Base-by-base conservation (phyloP, 2,888 invertebrate genomes). In the Eucera pruinosa region DNA sequence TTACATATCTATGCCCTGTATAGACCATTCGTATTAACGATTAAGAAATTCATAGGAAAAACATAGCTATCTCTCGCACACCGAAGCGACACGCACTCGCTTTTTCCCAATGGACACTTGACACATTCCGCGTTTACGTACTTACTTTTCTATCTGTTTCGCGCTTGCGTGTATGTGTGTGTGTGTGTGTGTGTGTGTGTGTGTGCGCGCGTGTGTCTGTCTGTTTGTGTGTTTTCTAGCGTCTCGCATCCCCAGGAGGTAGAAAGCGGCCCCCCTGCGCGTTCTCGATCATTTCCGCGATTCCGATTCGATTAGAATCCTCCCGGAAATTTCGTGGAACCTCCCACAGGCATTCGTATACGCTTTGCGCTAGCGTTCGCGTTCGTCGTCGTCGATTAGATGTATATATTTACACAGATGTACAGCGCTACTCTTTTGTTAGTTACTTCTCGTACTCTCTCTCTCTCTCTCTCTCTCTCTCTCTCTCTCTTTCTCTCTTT, bases 1-100 rank as follows among this genome's bases (percentile, higher is more conserved):
- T 92, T 92, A 92, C 83, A 86, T n/a, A n/a, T 62, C 91, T 92
- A 92, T 91, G 92, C 92, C 92, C 91, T 92, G 92, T 92, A 91
- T 92, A 92, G 90, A 91, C 91, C 91, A 90, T 90, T 89, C 82
- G 87, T 89, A 87, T 78, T 87, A 69, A 83, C 86, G 82, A 89
- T 89, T 87, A 87, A 88, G 88, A 89, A 90, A 89, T 89, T 82
- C 81, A 88, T 88, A 86, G 84, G 86, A 88, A 88, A 88, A 82
- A 75, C 80, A 74, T 77, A 83, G 83, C 82, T 66, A 66, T 52
- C 65, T 72, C 9, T 33, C 33, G 33, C 65, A 73, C 58, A 67
- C 64, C 62, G 45, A 62, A 61, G 58, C 70, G 78, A 74, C 80
- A 70, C 79, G 62, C 74, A 27, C 73, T n/a, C n/a, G n/a, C 52